These are phyloP conservation scores for Semotilus atromaculatus DNA, from an alignment of 2,797 vertebrate species.

Conservation along the genomic window DNA sequence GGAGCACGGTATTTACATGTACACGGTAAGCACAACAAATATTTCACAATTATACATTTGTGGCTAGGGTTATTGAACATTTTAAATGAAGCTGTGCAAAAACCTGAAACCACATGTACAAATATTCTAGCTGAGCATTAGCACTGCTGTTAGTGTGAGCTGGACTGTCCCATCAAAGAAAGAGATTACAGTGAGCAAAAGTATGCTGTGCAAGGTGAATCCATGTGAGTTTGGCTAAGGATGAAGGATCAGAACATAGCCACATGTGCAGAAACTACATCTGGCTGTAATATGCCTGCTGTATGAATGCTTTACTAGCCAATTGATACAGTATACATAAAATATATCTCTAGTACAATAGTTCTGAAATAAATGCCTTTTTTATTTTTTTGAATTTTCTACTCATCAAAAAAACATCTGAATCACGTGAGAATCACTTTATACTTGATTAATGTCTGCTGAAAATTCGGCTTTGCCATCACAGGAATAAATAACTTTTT, in stretches of 20 bases:
- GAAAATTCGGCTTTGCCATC: too few relatives aligned
- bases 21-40: neutral
- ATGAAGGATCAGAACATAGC: constrained; percentile 68
- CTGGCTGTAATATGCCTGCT: constrained; percentile 70
- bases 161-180: constrained; percentile 4
- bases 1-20: neutral
- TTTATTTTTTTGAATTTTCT: neutral
- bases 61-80: neutral
- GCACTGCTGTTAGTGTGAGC: neutral
- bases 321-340: constrained; percentile 43
- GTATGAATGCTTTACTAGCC: constrained; percentile 40
- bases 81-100: neutral
- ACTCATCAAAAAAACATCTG: too few relatives aligned
- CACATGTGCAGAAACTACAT: constrained; percentile 68
- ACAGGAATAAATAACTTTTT: too few relatives aligned
- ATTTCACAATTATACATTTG: constrained; percentile 15
- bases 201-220: constrained; percentile 62
- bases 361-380: neutral
- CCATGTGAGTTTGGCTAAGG: constrained; percentile 68
- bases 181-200: constrained; percentile 14
- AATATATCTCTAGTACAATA: constrained; percentile 3
- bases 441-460: too few relatives aligned
- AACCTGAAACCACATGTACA: neutral
- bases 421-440: too few relatives aligned
- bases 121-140: neutral